Base-by-base conservation (phyloP, 2,113 vertebrate genomes). In the Rafetus swinhoei region DNA sequence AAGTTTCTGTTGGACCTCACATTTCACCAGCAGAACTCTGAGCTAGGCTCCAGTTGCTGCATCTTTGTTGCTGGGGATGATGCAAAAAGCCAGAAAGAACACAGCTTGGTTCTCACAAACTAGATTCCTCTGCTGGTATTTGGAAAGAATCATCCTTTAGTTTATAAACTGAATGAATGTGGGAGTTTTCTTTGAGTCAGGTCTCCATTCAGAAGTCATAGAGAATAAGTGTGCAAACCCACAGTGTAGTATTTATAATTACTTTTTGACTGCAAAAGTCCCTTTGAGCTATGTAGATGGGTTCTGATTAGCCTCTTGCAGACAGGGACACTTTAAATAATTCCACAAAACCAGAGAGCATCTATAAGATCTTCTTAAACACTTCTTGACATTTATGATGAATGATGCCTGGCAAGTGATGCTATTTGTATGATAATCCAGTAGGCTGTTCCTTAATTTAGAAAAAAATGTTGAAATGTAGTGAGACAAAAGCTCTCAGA, bases 401-500 rank as follows among this genome's bases (percentile, higher is more conserved):
- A 76, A 39, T 16, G 87, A 25, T 56, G 6, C 32, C 83, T 59
- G 27, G 3, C 25, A 59, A 80, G 50, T 79, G 84, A 53, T 56
- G 14, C 59, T 6, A 65, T 22, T 77, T 29, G 59, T 9, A 72
- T 57, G 27, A 87, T 54, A 57, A 82, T 74, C 59, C 87, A 9
- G 0, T 3, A 88, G 9, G 55, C 11, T 13, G 35, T 22, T 24
- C 81, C 59, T 52, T n/a, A 24, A 69, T 24, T 18, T 82, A 39
- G 55, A 12, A 76, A 55, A 84, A 89, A 84, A 95, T 32, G 50
- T 86, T 91, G 86, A 90, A 92, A 88, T 57, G 54, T 45, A 57
- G 69, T 72, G 54, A 11, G 76, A 69, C n/a, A 83, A 94, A 95
- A 91, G 13, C 27, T 92, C 53, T 79, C 14, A 45, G 87, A 93